phyloP scores from a whole-genome alignment of 2,888 invertebrate species.

The Cartodere bifasciata region DNA sequence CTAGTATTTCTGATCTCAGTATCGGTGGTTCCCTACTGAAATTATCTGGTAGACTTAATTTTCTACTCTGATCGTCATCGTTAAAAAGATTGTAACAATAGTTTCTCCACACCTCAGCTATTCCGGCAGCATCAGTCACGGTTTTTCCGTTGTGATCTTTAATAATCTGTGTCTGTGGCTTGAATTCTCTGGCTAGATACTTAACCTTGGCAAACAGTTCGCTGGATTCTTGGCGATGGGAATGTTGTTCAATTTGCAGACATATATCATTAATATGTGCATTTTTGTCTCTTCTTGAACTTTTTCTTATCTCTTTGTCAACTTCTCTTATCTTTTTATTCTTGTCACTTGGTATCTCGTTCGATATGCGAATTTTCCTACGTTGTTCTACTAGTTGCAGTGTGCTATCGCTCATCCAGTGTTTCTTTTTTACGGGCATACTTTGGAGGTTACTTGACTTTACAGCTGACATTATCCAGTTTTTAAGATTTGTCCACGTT shows the following conservation, averaged over 20 bases:
- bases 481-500: too few species aligned
- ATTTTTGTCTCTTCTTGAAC: slow-evolving; percentile 7
- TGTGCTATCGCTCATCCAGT: slow-evolving; percentile 8
- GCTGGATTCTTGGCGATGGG: slow-evolving; percentile 4
- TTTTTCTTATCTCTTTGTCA: slow-evolving; percentile 2
- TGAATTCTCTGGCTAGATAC: slow-evolving; percentile 6
- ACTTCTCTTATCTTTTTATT: slow-evolving; percentile 1
- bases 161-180: slow-evolving; percentile 8
- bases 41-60: slow-evolving; percentile 1
- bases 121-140: slow-evolving; percentile 5
- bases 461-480: too few species aligned
- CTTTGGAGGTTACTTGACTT: too few species aligned
- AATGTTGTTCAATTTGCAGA: slow-evolving; percentile 5
- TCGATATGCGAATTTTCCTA: slow-evolving; percentile 4
- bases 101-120: slow-evolving; percentile 6
- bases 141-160: slow-evolving; percentile 1
- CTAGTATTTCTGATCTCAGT: slow-evolving; percentile 5
- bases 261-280: slow-evolving; percentile 8
- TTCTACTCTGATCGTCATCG: slow-evolving; percentile 1
- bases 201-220: slow-evolving; percentile 6
- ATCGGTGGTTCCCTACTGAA: slow-evolving; percentile 5
- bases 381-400: slow-evolving; percentile 7
- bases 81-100: slow-evolving; percentile 6
- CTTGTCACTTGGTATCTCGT: slow-evolving; percentile 3
- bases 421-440: too few species aligned